Evolutionary conservation across 2,113 vertebrate genomes (phyloP).

Genomic region (Festucalex cinctus): DNA sequence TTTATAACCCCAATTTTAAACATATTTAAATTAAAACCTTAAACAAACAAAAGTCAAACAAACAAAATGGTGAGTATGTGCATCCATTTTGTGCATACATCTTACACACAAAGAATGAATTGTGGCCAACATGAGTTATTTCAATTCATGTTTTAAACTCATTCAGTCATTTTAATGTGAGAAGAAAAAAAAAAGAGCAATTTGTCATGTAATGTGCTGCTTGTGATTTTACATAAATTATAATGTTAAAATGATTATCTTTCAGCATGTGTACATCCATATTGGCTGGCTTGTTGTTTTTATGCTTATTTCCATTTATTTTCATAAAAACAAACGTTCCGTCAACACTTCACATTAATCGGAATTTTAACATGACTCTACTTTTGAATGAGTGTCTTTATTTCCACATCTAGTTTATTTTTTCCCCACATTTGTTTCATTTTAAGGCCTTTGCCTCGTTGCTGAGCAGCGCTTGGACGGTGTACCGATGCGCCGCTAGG

Average conservation of each 20-base stretch:
- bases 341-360: not conserved
- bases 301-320: not conserved
- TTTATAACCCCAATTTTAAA: not conserved
- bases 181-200: not conserved
- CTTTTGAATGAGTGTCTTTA: not conserved
- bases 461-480: not conserved
- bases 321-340: not conserved
- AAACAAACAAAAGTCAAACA: too few relatives aligned
- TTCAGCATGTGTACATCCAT: not conserved
- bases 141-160: too few relatives aligned
- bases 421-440: not conserved
- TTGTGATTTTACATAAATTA: not conserved
- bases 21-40: not conserved
- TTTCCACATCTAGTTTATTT: not conserved
- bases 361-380: not conserved
- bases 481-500: conserved; percentile 76
- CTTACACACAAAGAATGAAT: too few relatives aligned
- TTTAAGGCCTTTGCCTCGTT: not conserved
- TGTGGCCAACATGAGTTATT: too few relatives aligned
- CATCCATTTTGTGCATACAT: too few relatives aligned
- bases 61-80: too few relatives aligned
- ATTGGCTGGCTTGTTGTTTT: not conserved
- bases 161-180: not conserved
- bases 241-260: not conserved
- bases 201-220: not conserved